phyloP scores from a whole-genome alignment of 2,113 vertebrate genomes.

The Aegotheles bennettii region DNA sequence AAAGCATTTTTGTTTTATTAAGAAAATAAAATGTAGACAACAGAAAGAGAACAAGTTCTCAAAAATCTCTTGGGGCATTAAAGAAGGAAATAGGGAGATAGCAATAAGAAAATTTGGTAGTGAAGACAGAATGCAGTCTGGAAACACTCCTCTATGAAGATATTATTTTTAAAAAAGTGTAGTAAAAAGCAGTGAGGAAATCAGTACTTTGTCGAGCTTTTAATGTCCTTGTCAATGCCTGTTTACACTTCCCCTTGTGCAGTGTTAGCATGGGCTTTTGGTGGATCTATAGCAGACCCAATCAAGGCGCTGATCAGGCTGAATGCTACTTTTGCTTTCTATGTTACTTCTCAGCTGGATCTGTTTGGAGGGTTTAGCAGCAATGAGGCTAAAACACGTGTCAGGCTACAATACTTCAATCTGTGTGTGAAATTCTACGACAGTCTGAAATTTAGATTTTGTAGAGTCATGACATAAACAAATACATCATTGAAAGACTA shows the following conservation, averaged over 20 bases:
- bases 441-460: not conserved
- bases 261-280: not conserved
- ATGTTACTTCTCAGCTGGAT: not conserved
- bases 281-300: not conserved
- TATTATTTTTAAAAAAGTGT: not conserved
- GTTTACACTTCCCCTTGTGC: not conserved
- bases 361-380: not conserved
- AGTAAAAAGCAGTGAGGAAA: not conserved
- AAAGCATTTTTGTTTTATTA: not conserved
- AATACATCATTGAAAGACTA: not conserved
- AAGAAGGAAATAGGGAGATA: not conserved
- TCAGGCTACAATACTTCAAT: not conserved
- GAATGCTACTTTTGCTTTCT: not conserved
- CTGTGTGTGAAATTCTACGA: not conserved
- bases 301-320: not conserved
- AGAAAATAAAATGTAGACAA: not conserved
- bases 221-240: not conserved
- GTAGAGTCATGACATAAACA: not conserved
- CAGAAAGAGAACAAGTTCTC: not conserved
- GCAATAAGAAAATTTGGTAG: not conserved
- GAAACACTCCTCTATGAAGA: not conserved
- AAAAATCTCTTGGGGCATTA: not conserved
- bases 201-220: not conserved
- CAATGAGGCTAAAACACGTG: not conserved
- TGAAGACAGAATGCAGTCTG: not conserved